These are phyloP conservation scores for Xenopus borealis DNA, from an alignment of 2,113 vertebrate species.

Conservation along the genomic window DNA sequence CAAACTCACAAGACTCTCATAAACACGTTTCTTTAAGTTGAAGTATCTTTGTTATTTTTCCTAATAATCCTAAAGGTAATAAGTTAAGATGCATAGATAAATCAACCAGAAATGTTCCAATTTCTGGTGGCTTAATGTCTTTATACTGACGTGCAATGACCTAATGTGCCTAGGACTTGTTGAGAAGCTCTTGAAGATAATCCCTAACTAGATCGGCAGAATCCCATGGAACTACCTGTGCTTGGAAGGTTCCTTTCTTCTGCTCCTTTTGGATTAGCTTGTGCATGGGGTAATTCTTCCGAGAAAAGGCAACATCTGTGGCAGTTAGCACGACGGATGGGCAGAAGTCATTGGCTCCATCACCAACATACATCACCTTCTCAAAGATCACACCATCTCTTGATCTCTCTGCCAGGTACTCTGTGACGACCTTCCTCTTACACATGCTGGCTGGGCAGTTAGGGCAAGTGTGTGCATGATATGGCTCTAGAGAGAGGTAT, in stretches of 20 bases:
- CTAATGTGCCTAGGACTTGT: conserved; percentile 41
- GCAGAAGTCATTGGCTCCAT: conserved; percentile 96
- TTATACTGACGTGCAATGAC: neutral
- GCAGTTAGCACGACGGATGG: conserved; percentile 70
- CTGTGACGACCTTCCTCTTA: conserved; percentile 81
- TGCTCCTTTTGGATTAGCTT: conserved; percentile 77
- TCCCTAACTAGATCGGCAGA: conserved; percentile 74
- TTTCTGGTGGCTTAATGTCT: neutral
- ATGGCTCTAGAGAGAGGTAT: conserved; percentile 78
- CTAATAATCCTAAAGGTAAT: neutral
- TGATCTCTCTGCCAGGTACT: conserved; percentile 78
- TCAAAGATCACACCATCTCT: conserved; percentile 78
- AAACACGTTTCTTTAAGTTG: neutral
- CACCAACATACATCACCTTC: conserved; percentile 86
- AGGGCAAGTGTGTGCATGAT: conserved; percentile 84
- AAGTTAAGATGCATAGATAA: conserved; percentile 31
- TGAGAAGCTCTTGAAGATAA: conserved; percentile 76
- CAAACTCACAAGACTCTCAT: neutral
- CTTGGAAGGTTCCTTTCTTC: conserved; percentile 75
- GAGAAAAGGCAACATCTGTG: conserved; percentile 80
- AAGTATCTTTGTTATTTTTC: neutral
- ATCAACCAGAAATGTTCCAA: neutral
- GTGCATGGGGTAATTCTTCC: conserved; percentile 90
- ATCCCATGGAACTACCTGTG: conserved; percentile 84
- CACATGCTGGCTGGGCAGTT: conserved; percentile 93